Percentiles rank a stretch among this genome's conserved stretches.
phyloP scores from a whole-genome alignment of 2,797 vertebrate genomes.

The Lagodon rhomboides region DNA sequence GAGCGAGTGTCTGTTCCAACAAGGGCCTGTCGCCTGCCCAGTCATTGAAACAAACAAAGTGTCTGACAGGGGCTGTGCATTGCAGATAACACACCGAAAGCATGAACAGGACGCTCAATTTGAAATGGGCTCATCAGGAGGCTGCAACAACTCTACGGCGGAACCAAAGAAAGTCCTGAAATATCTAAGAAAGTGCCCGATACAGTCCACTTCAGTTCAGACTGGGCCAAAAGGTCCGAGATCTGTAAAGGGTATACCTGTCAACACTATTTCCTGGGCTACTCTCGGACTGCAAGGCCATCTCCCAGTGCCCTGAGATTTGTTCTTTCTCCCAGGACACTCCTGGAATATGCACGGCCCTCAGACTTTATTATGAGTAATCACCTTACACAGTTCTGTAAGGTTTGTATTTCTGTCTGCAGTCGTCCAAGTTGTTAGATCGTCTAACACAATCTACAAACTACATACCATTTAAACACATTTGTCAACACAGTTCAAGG shows the following conservation, averaged over 20 bases:
- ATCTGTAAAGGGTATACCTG: not conserved
- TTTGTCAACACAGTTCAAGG: no score
- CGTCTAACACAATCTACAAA: no score
- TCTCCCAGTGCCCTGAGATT: no score
- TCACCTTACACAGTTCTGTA: no score
- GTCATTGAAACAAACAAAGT: not conserved
- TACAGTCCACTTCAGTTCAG: not conserved
- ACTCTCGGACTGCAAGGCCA: no score
- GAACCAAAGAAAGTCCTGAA: not conserved
- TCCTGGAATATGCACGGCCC: no score
- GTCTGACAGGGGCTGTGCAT: not conserved
- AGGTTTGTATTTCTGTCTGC: no score
- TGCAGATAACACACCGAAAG: not conserved
- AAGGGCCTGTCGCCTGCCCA: not conserved
- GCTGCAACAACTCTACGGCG: not conserved
- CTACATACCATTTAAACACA: no score
- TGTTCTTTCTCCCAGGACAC: no score
- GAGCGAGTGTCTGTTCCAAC: conserved; percentile 12
- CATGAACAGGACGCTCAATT: not conserved
- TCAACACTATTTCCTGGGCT: no score
- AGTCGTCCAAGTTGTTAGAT: no score
- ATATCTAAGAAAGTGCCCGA: not conserved
- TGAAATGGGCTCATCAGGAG: not conserved
- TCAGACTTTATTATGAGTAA: no score
- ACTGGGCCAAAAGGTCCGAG: not conserved